phyloP scores from a whole-genome alignment of 92 coral and sea anemone species.

The Scolanthus callimorphus region DNA sequence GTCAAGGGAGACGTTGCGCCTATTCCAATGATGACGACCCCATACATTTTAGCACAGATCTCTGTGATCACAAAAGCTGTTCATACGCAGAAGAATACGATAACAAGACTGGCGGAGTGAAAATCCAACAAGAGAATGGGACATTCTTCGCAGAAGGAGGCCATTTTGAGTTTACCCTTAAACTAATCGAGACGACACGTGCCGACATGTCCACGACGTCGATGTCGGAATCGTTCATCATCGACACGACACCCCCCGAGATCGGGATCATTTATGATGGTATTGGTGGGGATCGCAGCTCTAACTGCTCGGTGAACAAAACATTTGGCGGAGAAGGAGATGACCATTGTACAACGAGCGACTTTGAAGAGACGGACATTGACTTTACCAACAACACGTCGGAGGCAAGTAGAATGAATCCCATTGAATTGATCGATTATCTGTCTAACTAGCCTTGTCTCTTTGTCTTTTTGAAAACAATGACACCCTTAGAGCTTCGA shows the following conservation, averaged over 20 bases:
- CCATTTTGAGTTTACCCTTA: slow-evolving; percentile 56
- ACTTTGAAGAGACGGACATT: slow-evolving; percentile 82
- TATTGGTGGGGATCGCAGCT: slow-evolving; percentile 73
- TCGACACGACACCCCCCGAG: slow-evolving; percentile 87
- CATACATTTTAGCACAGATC: slow-evolving; percentile 46
- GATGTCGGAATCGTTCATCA: slow-evolving; percentile 76
- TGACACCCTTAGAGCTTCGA: no score
- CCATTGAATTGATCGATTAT: no score
- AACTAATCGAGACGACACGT: slow-evolving; percentile 70
- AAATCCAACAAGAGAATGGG: slow-evolving; percentile 38
- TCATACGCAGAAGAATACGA: slow-evolving; percentile 18
- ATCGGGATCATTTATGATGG: slow-evolving; percentile 85
- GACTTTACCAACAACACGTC: slow-evolving; percentile 88
- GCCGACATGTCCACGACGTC: slow-evolving; percentile 69
- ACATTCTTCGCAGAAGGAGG: slow-evolving; percentile 75
- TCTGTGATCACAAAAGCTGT: slow-evolving; percentile 46
- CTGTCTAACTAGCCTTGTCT: no score
- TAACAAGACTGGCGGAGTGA: slow-evolving; percentile 49
- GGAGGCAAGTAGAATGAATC: slow-evolving; percentile 24
- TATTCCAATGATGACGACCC: slow-evolving; percentile 52
- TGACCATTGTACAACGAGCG: slow-evolving; percentile 90
- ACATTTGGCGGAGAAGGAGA: slow-evolving; percentile 92
- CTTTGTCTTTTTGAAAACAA: no score
- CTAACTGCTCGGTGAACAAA: slow-evolving; percentile 81
- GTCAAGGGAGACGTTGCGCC: slow-evolving; percentile 50